A percentile compares a stretch with the other conserved stretches of the same genome.
These are phyloP conservation scores for Philhelius pedissequus DNA, from an alignment of 2,888 invertebrate species.

Conservation along the genomic window DNA sequence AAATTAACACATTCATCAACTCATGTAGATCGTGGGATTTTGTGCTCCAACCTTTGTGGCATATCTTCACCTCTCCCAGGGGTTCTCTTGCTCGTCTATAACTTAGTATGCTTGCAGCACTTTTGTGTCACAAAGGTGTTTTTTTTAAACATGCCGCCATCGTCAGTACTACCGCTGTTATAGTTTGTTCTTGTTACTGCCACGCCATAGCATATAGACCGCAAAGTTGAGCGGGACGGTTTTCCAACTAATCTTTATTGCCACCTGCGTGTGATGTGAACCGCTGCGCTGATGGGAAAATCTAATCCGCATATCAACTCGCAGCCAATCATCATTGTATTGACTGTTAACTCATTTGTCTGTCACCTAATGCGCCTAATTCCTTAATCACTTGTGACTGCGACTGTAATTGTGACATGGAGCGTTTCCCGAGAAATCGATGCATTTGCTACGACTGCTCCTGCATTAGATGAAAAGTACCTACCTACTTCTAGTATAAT, in stretches of 20 bases:
- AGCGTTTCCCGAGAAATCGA: not conserved
- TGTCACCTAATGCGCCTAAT: conserved; percentile 9
- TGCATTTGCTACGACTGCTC: not conserved
- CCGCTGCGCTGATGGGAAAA: conserved; percentile 21
- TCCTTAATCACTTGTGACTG: conserved; percentile 15
- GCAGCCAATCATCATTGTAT: not conserved
- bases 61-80: not conserved
- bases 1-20: conserved; percentile 35
- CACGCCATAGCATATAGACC: not conserved
- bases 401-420: not conserved
- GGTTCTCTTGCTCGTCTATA: too few species aligned
- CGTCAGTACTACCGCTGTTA: not conserved
- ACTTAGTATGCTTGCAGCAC: conserved; percentile 5
- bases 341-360: conserved; percentile 11
- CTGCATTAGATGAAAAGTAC: not conserved
- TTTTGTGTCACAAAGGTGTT: conserved; percentile 51
- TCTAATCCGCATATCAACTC: not conserved
- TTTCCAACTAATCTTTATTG: conserved; percentile 2
- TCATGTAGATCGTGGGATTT: conserved; percentile 54
- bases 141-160: conserved; percentile 22
- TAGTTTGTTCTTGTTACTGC: not conserved
- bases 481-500: too few species aligned
- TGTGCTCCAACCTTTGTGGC: not conserved
- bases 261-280: not conserved
- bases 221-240: not conserved